phyloP scores from a whole-genome alignment of 2,113 vertebrate genomes.

The Galemys pyrenaicus region DNA sequence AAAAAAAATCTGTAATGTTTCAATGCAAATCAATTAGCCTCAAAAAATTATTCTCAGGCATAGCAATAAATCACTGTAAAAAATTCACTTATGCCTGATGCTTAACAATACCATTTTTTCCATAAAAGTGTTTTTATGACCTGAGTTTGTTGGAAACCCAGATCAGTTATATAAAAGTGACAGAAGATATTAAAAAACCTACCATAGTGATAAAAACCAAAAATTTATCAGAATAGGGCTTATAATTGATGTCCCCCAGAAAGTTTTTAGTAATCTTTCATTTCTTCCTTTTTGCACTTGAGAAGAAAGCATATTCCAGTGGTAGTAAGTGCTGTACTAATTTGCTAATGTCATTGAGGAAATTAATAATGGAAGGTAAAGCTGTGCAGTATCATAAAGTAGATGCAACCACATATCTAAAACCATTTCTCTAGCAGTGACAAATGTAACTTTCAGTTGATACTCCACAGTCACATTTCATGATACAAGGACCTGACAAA shows the following conservation, averaged over 20 bases:
- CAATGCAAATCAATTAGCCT: slow-evolving; percentile 39
- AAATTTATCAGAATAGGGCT: neutral
- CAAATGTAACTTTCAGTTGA: neutral
- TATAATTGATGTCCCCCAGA: neutral
- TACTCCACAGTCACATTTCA: neutral
- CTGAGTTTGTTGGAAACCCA: neutral
- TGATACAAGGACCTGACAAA: neutral
- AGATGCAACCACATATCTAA: neutral
- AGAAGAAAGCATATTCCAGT: neutral
- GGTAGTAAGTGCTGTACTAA: neutral
- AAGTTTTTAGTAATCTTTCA: neutral
- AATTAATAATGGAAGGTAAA: neutral
- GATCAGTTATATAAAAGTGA: neutral
- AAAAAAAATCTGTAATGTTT: neutral
- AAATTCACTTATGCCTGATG: neutral
- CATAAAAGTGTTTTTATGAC: neutral
- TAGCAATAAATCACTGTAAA: slow-evolving; percentile 49
- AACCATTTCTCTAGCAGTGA: neutral
- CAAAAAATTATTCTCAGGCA: slow-evolving; percentile 40
- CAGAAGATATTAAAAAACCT: slow-evolving; percentile 4
- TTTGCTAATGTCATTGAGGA: neutral
- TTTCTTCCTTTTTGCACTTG: neutral
- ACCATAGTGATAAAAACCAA: neutral
- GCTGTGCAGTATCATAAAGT: accelerated
- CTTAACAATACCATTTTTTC: neutral